Evolutionary conservation across 2,888 invertebrate species (phyloP).

Genomic region (Prosapia bicincta): DNA sequence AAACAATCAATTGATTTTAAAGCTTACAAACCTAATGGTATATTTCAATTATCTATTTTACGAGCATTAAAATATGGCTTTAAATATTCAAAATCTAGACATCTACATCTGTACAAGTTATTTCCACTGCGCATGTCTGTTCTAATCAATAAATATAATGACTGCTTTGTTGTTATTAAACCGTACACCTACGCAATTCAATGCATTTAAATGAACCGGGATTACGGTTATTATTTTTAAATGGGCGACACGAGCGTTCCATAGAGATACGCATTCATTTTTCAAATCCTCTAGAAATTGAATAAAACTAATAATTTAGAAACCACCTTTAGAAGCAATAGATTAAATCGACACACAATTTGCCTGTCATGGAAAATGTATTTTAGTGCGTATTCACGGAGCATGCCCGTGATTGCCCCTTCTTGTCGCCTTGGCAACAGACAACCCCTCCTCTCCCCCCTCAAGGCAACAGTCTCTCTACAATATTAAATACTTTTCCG

Average conservation of each 20-base stretch:
- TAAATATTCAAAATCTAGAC: too few species aligned
- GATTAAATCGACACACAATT: conserved; percentile 2
- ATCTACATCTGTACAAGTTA: too few species aligned
- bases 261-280: neutral
- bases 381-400: neutral
- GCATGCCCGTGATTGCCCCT: neutral
- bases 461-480: neutral
- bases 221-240: neutral
- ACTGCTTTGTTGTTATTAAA: neutral
- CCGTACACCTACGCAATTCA: neutral
- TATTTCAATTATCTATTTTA: too few species aligned
- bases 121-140: neutral
- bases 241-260: too few species aligned
- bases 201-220: neutral
- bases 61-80: too few species aligned
- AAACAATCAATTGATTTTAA: too few species aligned
- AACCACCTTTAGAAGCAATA: neutral
- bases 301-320: neutral
- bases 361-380: neutral
- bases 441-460: neutral
- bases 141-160: neutral
- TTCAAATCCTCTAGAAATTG: neutral
- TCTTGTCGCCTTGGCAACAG: neutral
- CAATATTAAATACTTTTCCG: neutral
- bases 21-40: too few species aligned